Evolutionary conservation across 2,888 invertebrate genomes (phyloP).

Genomic region (Hoplodrina blanda): DNA sequence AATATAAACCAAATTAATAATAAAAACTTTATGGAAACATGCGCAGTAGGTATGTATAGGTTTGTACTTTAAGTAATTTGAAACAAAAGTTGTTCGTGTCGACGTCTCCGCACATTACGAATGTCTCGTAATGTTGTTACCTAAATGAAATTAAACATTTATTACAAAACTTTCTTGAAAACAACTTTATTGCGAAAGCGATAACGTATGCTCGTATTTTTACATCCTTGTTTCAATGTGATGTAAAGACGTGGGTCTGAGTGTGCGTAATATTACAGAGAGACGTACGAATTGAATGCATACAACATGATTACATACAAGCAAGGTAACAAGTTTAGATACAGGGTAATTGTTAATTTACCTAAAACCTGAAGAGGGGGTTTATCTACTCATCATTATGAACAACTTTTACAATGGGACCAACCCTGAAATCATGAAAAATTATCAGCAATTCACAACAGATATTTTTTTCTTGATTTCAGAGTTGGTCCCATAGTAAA

Average conservation of each 20-base stretch:
- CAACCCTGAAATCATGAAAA: too few species aligned
- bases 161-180: conserved; percentile 69
- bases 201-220: conserved; percentile 62
- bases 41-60: conserved; percentile 39
- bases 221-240: conserved; percentile 39
- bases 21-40: conserved; percentile 5
- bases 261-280: conserved; percentile 9
- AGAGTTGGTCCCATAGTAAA: too few species aligned
- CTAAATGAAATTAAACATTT: conserved; percentile 75
- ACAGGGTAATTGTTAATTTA: too few species aligned
- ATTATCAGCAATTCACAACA: too few species aligned
- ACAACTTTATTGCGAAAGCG: conserved; percentile 59
- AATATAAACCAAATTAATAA: conserved; percentile 15
- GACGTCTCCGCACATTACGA: conserved; percentile 64
- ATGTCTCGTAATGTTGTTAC: conserved; percentile 70
- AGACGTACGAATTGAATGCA: neutral
- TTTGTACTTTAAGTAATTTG: conserved; percentile 60
- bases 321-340: too few species aligned
- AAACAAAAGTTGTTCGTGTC: conserved; percentile 66
- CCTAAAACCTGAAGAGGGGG: too few species aligned
- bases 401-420: too few species aligned
- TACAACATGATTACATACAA: too few species aligned
- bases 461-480: too few species aligned
- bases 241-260: conserved; percentile 20
- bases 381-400: too few species aligned